Conservation (phyloP, 2,113 vertebrate species). For the Urocitellus parryii region DNA sequence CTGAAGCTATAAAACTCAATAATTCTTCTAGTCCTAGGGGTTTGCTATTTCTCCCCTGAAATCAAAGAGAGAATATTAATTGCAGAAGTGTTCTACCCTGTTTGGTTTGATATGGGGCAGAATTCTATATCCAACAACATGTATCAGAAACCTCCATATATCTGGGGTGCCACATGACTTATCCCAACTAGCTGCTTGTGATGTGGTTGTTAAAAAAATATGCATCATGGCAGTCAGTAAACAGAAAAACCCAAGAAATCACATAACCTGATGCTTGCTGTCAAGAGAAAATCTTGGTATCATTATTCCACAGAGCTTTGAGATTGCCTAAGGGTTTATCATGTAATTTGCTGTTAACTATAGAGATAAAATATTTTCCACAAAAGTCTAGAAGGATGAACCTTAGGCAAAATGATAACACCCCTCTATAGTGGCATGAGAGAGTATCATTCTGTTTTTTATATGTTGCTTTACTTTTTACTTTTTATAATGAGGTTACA, state of each 20-base stretch:
- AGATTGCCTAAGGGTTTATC: background rate
- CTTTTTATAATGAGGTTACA: background rate
- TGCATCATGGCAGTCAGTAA: background rate
- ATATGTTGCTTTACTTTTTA: background rate
- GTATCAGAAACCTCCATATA: background rate
- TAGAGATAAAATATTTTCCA: background rate
- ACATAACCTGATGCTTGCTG: background rate
- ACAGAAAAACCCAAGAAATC: background rate
- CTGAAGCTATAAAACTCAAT: slow-evolving; percentile 53
- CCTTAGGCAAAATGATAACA: background rate
- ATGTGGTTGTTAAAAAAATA: background rate
- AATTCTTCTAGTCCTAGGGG: background rate
- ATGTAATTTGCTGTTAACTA: slow-evolving; percentile 24
- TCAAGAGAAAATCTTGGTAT: background rate
- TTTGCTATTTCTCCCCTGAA: slow-evolving; percentile 6
- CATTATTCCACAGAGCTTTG: background rate
- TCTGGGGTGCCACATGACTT: background rate
- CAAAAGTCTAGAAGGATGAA: background rate
- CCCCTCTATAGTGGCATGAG: background rate
- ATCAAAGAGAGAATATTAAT: slow-evolving; percentile 28
- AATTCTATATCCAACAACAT: background rate
- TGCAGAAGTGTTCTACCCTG: background rate
- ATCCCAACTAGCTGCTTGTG: background rate
- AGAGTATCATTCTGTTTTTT: background rate
- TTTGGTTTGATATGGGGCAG: slow-evolving; percentile 4